A percentile compares a stretch with the other conserved stretches of the same genome.
Conservation (phyloP, 2,113 vertebrate genomes). For the Lycaon pictus region DNA sequence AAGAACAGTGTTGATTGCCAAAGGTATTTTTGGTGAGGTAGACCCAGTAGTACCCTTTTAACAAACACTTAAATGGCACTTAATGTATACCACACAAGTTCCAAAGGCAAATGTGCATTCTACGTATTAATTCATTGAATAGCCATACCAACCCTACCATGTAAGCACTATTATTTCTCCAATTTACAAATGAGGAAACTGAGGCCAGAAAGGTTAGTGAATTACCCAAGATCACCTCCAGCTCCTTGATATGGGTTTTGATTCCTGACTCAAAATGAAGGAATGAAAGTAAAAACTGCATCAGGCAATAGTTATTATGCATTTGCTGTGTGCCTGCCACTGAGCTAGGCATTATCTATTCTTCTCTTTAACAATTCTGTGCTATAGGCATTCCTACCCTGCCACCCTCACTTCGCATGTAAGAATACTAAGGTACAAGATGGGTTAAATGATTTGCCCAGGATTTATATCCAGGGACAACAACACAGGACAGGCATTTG, state of each 20-base stretch:
- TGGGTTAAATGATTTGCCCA: neutral
- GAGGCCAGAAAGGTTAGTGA: neutral
- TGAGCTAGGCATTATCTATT: neutral
- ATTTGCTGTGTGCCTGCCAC: neutral
- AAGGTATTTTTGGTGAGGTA: neutral
- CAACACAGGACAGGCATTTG: no score
- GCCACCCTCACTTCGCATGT: rapidly evolving
- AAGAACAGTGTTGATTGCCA: neutral
- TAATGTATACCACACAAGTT: neutral
- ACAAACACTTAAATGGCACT: neutral
- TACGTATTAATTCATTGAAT: neutral
- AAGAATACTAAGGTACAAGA: neutral
- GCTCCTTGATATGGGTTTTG: neutral
- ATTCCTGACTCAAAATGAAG: neutral
- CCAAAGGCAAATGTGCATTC: neutral
- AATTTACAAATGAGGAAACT: neutral
- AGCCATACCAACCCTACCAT: no score
- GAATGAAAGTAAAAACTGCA: neutral
- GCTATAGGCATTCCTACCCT: neutral
- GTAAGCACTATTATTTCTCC: neutral
- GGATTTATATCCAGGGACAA: no score
- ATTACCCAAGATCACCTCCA: neutral
- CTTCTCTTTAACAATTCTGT: neutral
- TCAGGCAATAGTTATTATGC: neutral
- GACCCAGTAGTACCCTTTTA: neutral